Evolutionary conservation across 2,113 vertebrate species (phyloP).

Genomic region (Ibidorhyncha struthersii): DNA sequence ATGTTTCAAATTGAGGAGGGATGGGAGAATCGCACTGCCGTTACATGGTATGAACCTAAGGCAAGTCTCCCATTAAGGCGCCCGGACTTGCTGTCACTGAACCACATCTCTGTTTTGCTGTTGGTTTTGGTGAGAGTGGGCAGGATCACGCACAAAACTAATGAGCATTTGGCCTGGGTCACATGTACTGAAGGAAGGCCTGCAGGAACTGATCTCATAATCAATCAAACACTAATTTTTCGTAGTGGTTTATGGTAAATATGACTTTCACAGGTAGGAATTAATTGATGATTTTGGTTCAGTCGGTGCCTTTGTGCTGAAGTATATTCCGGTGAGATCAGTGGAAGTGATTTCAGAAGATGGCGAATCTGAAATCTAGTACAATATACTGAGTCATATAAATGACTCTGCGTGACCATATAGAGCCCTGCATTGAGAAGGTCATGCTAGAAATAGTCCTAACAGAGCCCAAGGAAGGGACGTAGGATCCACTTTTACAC

Average conservation of each 20-base stretch:
- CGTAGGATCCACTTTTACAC: slow-evolving; percentile 31
- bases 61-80: background rate
- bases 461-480: background rate
- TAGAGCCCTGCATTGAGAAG: background rate
- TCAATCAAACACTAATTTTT: background rate
- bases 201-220: background rate
- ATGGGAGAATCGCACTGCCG: background rate
- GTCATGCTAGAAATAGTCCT: slow-evolving; percentile 49
- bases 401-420: background rate
- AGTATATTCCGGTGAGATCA: background rate
- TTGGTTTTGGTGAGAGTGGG: background rate
- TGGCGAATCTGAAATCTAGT: background rate
- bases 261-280: background rate
- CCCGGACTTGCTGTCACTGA: background rate
- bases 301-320: background rate
- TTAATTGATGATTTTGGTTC: background rate
- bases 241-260: background rate
- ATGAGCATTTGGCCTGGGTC: background rate
- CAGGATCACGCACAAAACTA: background rate
- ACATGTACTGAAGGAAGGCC: background rate
- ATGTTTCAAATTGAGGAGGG: background rate
- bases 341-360: background rate
- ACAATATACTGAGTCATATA: background rate
- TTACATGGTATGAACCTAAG: background rate
- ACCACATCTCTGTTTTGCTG: background rate